phyloP scores from a whole-genome alignment of 2,888 invertebrate species.

The Leptinotarsa peninsularis region DNA sequence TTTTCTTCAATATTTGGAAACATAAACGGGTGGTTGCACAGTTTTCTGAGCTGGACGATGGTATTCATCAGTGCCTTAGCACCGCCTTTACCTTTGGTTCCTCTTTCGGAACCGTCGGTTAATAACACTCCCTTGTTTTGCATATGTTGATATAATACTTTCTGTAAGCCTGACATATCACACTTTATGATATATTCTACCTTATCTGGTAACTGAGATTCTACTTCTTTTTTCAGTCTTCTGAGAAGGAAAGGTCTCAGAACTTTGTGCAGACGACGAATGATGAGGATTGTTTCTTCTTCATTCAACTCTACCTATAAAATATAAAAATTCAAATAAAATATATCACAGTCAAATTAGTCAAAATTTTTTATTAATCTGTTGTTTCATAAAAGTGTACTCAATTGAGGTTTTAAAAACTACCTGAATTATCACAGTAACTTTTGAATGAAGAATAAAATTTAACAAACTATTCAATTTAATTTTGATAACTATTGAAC shows the following conservation, averaged over 20 bases:
- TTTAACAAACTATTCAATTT: too few species aligned
- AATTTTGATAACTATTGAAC: too few species aligned
- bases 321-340: conserved; percentile 4
- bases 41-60: conserved; percentile 96
- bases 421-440: too few species aligned
- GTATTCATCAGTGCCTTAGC: conserved; percentile 99
- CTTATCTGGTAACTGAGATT: conserved; percentile 98
- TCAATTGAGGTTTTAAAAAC: too few species aligned
- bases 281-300: conserved; percentile 99
- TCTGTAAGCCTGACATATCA: conserved; percentile 97
- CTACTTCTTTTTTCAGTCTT: conserved; percentile 98
- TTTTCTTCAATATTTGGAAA: conserved; percentile 98
- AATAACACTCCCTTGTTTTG: conserved; percentile 95
- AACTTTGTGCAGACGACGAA: conserved; percentile 98
- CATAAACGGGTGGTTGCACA: conserved; percentile 99
- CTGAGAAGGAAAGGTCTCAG: conserved; percentile 96
- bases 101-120: conserved; percentile 96
- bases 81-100: conserved; percentile 86
- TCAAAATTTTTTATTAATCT: too few species aligned
- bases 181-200: conserved; percentile 99
- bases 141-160: conserved; percentile 97
- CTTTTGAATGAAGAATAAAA: too few species aligned
- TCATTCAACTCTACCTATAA: conserved; percentile 93
- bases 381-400: too few species aligned
- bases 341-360: neutral